These are phyloP conservation scores for Formica selysi DNA, from an alignment of 1,140 invertebrate genomes.

Conservation along the genomic window DNA sequence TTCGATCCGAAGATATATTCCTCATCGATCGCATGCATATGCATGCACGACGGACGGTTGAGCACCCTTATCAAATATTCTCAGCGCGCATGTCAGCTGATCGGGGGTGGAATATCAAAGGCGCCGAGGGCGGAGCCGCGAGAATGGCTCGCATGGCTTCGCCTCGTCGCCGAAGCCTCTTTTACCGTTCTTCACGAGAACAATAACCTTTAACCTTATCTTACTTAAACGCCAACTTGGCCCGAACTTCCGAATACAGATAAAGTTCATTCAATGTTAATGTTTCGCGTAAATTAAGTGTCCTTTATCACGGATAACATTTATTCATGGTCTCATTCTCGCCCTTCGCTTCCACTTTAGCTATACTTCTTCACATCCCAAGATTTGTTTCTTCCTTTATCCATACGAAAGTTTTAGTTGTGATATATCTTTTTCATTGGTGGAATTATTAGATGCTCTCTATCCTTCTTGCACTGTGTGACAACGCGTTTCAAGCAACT, in stretches of 20 bases:
- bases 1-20: constrained; percentile 52
- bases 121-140: constrained; percentile 64
- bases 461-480: neutral
- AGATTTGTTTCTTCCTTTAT: constrained; percentile 2
- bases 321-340: constrained; percentile 61
- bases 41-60: constrained; percentile 55
- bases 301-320: constrained; percentile 59
- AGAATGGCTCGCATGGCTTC: constrained; percentile 71
- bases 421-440: neutral
- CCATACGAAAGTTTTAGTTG: neutral
- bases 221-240: constrained; percentile 72
- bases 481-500: neutral
- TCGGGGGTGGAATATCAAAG: constrained; percentile 71
- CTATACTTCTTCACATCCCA: neutral
- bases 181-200: constrained; percentile 67
- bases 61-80: constrained; percentile 67
- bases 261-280: constrained; percentile 74
- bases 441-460: neutral
- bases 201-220: constrained; percentile 77
- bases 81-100: constrained; percentile 68
- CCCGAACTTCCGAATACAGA: constrained; percentile 67
- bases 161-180: constrained; percentile 48
- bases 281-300: constrained; percentile 71
- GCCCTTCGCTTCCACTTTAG: neutral
- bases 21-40: constrained; percentile 53